Evolutionary conservation across 2,888 invertebrate species (phyloP), one percentile per base, ranked within the genome.

Genomic region (Pyrrhia umbra): DNA sequence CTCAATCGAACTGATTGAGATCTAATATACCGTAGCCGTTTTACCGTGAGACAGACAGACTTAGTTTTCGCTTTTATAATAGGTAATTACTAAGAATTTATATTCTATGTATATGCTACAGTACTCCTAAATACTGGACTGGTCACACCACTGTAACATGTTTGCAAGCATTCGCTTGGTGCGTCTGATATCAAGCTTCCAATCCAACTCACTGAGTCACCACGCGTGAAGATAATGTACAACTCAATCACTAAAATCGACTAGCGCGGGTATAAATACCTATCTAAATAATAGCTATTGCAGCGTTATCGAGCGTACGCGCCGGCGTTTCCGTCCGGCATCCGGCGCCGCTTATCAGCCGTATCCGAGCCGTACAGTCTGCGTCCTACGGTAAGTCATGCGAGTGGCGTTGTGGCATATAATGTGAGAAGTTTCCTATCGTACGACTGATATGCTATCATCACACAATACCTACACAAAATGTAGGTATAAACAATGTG

Each of bases 281-380:
- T 50, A 15, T 39, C 39, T 18, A 16, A 9, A 42, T 2, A 40
- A 37, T 51, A 40, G 34, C 2, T 13, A 23, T 15, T 10, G 39
- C 23, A 46, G 30, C 49, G 68, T 58, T 62, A 68, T 62, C 43
- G 49, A 39, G 23, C 54, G 42, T 54, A 42, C 52, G 58, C 57
- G 61, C 15, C 13, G 34, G 16, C 25, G 59, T 30, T 52, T 64
- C 54, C 55, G 37, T 45, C 68, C 47, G 63, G 42, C 27, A 25
- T 55, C 61, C 70, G 74, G 54, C 39, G 16, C 15, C 27, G 45
- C 61, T 67, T 73, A 73, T 73, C 62, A 52, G n/a, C 39, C 43
- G 68, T 16, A 30, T 56, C 68, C 45, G 56, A 47, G 43, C 43
- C 51, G 56, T 10, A 27, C 39, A 23, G 30, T 15, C 20, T 27